Evolutionary conservation across 2,113 vertebrate genomes (phyloP).

Genomic region (Grammomys surdaster): DNA sequence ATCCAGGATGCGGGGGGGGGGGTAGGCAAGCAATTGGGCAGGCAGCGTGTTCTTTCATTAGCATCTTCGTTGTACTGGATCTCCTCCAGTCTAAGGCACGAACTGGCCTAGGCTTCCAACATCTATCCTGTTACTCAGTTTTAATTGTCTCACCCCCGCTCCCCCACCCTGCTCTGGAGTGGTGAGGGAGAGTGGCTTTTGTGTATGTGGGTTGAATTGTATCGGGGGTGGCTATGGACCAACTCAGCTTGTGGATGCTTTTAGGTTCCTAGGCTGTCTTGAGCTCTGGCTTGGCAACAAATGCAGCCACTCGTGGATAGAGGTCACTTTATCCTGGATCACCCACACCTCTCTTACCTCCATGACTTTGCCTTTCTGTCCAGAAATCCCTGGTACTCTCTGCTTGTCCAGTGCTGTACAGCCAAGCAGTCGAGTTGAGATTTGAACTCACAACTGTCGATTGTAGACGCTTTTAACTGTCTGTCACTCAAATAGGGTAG

Average conservation of each 20-base stretch:
- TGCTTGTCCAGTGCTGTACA: neutral
- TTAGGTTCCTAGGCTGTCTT: neutral
- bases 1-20: conserved; percentile 82
- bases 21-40: conserved; percentile 86
- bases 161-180: conserved; percentile 31
- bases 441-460: neutral
- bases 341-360: neutral
- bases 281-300: neutral
- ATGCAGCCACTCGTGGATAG: neutral
- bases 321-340: neutral
- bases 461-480: neutral
- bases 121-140: conserved; percentile 66
- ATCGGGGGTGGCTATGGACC: neutral
- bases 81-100: conserved; percentile 70
- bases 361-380: neutral
- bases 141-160: conserved; percentile 46
- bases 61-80: conserved; percentile 79
- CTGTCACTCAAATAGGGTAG: neutral
- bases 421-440: neutral
- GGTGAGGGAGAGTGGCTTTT: conserved; percentile 52
- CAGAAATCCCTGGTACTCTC: neutral
- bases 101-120: conserved; percentile 40
- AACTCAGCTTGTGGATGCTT: neutral
- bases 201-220: neutral
- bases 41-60: conserved; percentile 86